Evolutionary conservation across 2,888 invertebrate species (phyloP), one percentile per base, ranked within the genome.

Genomic region (Aporophyla lueneburgensis): DNA sequence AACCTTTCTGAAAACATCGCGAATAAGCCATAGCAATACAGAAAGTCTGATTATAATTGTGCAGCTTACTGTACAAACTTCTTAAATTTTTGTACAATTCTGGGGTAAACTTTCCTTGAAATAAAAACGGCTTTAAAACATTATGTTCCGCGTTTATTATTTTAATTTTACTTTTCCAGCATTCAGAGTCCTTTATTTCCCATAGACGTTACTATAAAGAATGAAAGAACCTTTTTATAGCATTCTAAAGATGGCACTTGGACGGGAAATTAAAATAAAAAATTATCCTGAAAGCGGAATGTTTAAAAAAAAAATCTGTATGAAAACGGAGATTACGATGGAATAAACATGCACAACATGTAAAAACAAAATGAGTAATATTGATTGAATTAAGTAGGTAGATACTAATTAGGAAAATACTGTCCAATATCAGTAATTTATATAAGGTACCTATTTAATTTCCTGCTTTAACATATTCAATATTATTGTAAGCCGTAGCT

Each of bases 241-340:
- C 71, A 19, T 49, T 58, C 72, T 71, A 51, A 33, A 33, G 70
- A 59, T 46, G 43, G 43, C 71, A 71, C 67, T 76, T 69, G 53
- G 58, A 63, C 68, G 49, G 85, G 77, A 83, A 83, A 85, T 85
- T 81, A 81, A 74, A 85, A 76, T 62, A 51, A 66, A 66, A 62
- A 62, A 70, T 0, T 27, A 66, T 49, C 46, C 7, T 7, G 14
- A 65, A 14, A 14, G 16, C 7, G 33, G 14, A 66, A 49, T 63
- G n/a, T 56, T 58, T 69, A n/a, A 14, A 4, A 53, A 67, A n/a
- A 14, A 4, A 53, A 67, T 24, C 43, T 53, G 10, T 5, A 24
- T 56, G 5, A 19, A 33, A 49, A 33, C 9, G 51, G 24, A 63
- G 53, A 53, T 80, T 21, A 59, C 5, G 5, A 4, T 19, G 2